Conservation (phyloP, 2,888 invertebrate species). For the Apomyelois bistriatella region DNA sequence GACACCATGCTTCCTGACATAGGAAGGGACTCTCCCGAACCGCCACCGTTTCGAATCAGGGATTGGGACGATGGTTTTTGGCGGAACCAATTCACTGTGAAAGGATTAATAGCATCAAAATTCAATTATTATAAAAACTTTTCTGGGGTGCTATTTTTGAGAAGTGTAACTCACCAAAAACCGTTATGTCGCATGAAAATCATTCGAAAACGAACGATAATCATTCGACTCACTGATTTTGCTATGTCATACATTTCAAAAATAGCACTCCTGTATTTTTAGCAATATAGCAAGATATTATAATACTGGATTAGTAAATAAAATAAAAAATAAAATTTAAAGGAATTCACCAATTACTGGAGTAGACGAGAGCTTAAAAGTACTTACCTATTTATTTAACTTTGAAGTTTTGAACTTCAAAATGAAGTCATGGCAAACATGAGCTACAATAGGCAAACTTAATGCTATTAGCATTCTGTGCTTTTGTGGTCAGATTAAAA, state of each 20-base stretch:
- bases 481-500: too few species aligned
- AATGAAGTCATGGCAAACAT: too few species aligned
- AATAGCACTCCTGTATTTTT: not conserved
- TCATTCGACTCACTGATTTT: too few species aligned
- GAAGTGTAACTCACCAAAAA: too few species aligned
- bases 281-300: not conserved
- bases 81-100: conserved; percentile 81
- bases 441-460: too few species aligned
- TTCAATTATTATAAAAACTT: not conserved
- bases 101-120: not conserved
- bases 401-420: too few species aligned
- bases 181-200: too few species aligned
- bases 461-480: too few species aligned
- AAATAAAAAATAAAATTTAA: not conserved
- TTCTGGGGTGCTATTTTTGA: too few species aligned
- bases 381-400: conserved; percentile 83
- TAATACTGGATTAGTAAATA: not conserved
- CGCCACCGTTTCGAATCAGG: conserved; percentile 72
- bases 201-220: too few species aligned
- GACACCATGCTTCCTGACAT: conserved; percentile 81
- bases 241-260: too few species aligned
- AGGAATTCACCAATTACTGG: not conserved
- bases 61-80: conserved; percentile 74
- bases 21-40: conserved; percentile 70
- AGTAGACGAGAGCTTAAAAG: not conserved